Conservation (phyloP, 2,797 vertebrate genomes). For the Jordanella pulchra region DNA sequence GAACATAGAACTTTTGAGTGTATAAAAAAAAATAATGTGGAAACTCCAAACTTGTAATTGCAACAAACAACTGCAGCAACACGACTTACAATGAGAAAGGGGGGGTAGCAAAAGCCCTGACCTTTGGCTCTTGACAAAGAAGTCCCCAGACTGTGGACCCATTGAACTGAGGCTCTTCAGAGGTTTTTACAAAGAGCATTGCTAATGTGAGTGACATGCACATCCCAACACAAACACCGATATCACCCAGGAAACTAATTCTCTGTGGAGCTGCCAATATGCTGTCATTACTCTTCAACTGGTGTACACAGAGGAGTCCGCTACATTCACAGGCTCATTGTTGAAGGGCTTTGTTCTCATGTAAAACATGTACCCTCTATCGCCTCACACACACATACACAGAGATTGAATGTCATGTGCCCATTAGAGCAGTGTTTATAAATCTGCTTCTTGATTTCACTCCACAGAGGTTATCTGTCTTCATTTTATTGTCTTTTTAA, state of each 20-base stretch:
- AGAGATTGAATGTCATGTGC: slow-evolving; percentile 57
- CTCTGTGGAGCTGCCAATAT: slow-evolving; percentile 53
- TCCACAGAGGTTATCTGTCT: slow-evolving; percentile 62
- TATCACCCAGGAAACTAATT: slow-evolving; percentile 69
- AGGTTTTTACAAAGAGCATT: slow-evolving; percentile 70
- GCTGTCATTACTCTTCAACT: slow-evolving; percentile 49
- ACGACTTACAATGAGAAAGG: slow-evolving; percentile 50
- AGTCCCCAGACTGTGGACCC: slow-evolving; percentile 58
- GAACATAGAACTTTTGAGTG: slow-evolving; percentile 3
- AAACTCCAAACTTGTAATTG: slow-evolving; percentile 43
- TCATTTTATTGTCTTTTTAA: slow-evolving; percentile 74
- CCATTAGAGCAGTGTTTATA: slow-evolving; percentile 47
- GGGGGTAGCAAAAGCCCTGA: slow-evolving; percentile 60
- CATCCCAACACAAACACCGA: slow-evolving; percentile 52
- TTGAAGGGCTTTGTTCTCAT: slow-evolving; percentile 58
- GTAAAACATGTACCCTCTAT: slow-evolving; percentile 53
- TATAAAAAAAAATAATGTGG: not conserved
- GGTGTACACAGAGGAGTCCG: slow-evolving; percentile 33
- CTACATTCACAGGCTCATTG: slow-evolving; percentile 48
- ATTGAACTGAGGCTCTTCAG: slow-evolving; percentile 62
- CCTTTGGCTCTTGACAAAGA: slow-evolving; percentile 72
- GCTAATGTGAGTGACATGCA: slow-evolving; percentile 61
- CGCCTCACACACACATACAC: slow-evolving; percentile 17
- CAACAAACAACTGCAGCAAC: slow-evolving; percentile 53
- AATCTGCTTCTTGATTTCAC: slow-evolving; percentile 61